Base-by-base conservation (phyloP, 2,888 invertebrate genomes). In the Drosophila basisetae region DNA sequence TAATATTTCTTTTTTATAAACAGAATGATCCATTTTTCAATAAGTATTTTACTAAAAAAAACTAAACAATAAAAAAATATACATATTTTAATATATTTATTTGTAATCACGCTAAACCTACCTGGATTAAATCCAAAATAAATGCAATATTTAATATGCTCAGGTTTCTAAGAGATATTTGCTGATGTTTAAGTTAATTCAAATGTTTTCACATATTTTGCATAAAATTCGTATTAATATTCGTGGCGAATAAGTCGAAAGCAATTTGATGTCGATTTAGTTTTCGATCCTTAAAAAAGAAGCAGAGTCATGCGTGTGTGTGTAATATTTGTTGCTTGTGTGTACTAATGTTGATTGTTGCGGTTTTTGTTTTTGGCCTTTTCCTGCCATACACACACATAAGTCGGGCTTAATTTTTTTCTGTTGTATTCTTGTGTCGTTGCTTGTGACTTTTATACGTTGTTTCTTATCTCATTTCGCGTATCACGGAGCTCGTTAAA, bases 401-500 rank as follows among this genome's bases (percentile, higher is more conserved):
- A 33, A 33, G 16, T n/a, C 4, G 37, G 11, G 4, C 13, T n/a
- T 18, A 18, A 11, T 13, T 9, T 30, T 55, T 37, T 54, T 56
- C 53, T 64, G 35, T 61, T 71, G 53, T 73, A 33, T 68, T 39
- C 67, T 70, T 65, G 68, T 67, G 65, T 43, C 58, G 58, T 53
- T 58, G 37, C 61, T 69, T 68, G 68, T 54, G 68, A 50, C 31
- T 63, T 75, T 75, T 73, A 39, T 63, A 35, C 58, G 62, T 67
- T 73, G 74, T 79, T 86, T 75, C 84, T 87, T 87, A 90, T 87
- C 89, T 86, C 62, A 76, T 79, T 82, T 84, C 82, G 87, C 84
- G 87, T 89, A 90, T 89, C 84, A 80, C 80, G 91, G 84, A 88
- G 83, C 91, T 89, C 89, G 87, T 89, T 90, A 90, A 88, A 89